Base-by-base conservation (phyloP, 1,140 invertebrate species). In the Cydia pomonella region DNA sequence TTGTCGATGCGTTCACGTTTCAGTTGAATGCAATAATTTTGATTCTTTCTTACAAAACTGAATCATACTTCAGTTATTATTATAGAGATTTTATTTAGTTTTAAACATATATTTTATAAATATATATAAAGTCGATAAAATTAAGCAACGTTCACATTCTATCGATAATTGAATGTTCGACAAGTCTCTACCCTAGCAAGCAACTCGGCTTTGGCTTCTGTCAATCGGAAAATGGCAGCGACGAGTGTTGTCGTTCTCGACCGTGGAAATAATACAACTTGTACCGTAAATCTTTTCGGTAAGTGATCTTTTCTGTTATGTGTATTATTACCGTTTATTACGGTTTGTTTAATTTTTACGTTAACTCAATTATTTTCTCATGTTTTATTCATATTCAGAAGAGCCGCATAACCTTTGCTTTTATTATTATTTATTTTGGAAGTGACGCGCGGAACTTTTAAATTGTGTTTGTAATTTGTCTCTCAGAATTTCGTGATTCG, bases 281-380 rank as follows among this genome's bases (percentile, higher is more conserved):
- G 97, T 94, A 98, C 97, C 85, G 97, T 98, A 92, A 98, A 98
- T 95, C 95, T 98, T 94, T 97, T 98, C 94, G 97, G 97, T 97
- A 95, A 96, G 95, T 94, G 77, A 25, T 41, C n/a, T 63, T 41
- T 29, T 74, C 50, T 41, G 62, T 76, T 38, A 69, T 73, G 50
- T 62, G 66, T 29, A 66, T 29, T 72, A 23, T 74, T 76, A 27
- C 13, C 41, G 3, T 50, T 72, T 73, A 44, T 59, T 75, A n/a
- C 71, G 29, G 4, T 18, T n/a, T 12, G 6, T 29, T 18, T 3
- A 0, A 18, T 41, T 33, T 33, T 33, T 9, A 18, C n/a, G 29
- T n/a, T 69, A 69, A 33, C 33, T 38, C 29, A 21, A 69, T 69
- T 38, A 33, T 38, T n/a, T 59, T 16, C 18, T 21, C 25, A 38